phyloP scores from a whole-genome alignment of 2,888 invertebrate genomes.

The Tribolium freemani region DNA sequence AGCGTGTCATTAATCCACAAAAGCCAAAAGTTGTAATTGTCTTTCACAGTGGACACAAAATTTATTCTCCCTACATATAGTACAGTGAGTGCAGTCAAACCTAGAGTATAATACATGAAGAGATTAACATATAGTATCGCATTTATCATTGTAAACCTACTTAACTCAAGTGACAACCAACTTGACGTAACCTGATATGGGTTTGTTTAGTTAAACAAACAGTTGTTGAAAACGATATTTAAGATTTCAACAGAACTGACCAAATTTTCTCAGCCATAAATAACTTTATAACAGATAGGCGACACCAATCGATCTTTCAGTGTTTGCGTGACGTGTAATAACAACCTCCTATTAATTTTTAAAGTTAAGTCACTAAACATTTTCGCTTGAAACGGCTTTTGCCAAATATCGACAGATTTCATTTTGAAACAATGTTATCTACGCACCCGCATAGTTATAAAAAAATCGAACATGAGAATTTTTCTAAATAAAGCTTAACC shows the following conservation, averaged over 20 bases:
- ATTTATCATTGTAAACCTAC: background rate
- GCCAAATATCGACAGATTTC: background rate
- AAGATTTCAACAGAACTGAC: background rate
- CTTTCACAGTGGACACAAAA: background rate
- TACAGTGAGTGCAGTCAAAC: no score
- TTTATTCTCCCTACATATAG: background rate
- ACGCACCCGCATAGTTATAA: constrained; percentile 2
- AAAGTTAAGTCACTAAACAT: background rate
- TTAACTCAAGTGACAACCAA: background rate
- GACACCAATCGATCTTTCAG: background rate
- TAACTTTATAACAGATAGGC: background rate
- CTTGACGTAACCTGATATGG: background rate
- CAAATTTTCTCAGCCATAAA: no score
- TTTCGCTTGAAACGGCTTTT: background rate
- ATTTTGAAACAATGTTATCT: constrained; percentile 9
- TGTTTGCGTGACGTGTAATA: background rate
- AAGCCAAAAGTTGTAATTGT: background rate
- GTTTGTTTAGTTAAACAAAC: background rate
- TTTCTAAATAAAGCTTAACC: constrained; percentile 1
- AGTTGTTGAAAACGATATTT: background rate
- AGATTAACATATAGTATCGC: background rate
- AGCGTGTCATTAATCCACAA: background rate
- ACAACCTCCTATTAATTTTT: background rate
- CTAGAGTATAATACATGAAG: background rate
- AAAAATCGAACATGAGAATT: constrained; percentile 6